Evolutionary conservation across 2,113 vertebrate genomes (phyloP).

Genomic region (Lagopus muta): DNA sequence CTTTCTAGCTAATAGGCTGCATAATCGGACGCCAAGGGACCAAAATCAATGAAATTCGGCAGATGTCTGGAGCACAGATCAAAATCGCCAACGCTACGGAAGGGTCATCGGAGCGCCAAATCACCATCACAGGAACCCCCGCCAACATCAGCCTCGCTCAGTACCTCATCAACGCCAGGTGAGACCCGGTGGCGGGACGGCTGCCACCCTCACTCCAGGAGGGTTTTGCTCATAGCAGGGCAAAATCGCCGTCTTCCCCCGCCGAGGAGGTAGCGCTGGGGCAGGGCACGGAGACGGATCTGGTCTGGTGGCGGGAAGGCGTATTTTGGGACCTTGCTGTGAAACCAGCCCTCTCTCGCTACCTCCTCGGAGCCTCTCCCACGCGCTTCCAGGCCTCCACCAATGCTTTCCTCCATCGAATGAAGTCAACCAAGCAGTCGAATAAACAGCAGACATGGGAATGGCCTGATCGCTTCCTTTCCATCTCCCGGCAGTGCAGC

Average conservation of each 20-base stretch:
- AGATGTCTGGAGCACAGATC: conserved; percentile 99
- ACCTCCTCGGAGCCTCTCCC: not conserved
- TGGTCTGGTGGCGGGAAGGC: conserved; percentile 1
- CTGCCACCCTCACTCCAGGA: not conserved
- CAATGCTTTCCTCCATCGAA: not conserved
- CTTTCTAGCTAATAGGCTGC: conserved; percentile 97
- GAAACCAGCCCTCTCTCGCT: not conserved
- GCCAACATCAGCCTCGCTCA: conserved; percentile 99
- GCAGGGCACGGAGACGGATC: not conserved
- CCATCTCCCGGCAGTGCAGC: not conserved
- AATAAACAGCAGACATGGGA: not conserved
- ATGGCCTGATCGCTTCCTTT: conserved; percentile 20
- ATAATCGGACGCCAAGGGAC: conserved; percentile 99
- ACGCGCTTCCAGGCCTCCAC: not conserved
- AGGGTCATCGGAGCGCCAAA: conserved; percentile 97
- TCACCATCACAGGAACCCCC: conserved; percentile 98
- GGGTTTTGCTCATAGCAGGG: not conserved
- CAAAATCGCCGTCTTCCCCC: not conserved
- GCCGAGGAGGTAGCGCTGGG: not conserved
- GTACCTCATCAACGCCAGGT: conserved; percentile 99
- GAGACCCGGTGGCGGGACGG: conserved; percentile 14
- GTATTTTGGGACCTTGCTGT: not conserved
- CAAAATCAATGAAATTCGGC: conserved; percentile 99
- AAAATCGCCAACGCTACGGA: conserved; percentile 98
- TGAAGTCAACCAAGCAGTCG: not conserved